Base-by-base conservation (phyloP, 2,113 vertebrate genomes). In the Callospermophilus lateralis region DNA sequence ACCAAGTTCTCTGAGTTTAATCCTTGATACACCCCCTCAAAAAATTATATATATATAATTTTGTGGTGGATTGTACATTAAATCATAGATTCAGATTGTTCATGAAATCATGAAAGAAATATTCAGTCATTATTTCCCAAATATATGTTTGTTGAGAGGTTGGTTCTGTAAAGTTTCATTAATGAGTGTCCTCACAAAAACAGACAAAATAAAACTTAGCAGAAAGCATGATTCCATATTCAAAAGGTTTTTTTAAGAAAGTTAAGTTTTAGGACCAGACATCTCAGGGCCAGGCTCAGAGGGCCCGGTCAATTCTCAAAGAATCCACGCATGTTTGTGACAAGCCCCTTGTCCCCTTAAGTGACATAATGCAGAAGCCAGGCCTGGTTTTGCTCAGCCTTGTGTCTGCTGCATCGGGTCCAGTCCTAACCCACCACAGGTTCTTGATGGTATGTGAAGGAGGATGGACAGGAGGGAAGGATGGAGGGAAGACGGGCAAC, bases 101-200 rank as follows among this genome's bases (percentile, higher is more conserved):
- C 28, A 51, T 7, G 61, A 93, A 95, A 51, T 81, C 28, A 51
- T 7, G 61, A 93, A 95, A 51, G 58, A 80, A 91, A 84, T 0
- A 22, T 76, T 39, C 22, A 42, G 37, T 79, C 51, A 16, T 77
- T 61, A 70, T 74, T 90, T 96, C 80, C 15, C 11, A 87, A 93
- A 83, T 73, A 63, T 1, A 63, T 6, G 34, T 70, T n/a, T 89
- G n/a, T 94, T 53, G 51, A 94, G 90, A 83, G 34, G 77, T 79
- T 16, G 6, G 24, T 61, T 70, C 86, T 85, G 12, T 55, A 63
- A 16, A 32, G 24, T 84, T 85, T 58, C 61, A 48, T 84, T 65
- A 76, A 90, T 39, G 32, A 83, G 74, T 30, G 0, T 30, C 87
- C 26, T 58, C 6, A 13, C 0, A 73, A 55, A 76, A 80, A 24